Percentiles rank a stretch among this genome's conserved stretches.
Conservation (phyloP, 1,140 invertebrate species). For the Drosophila kikkawai region DNA sequence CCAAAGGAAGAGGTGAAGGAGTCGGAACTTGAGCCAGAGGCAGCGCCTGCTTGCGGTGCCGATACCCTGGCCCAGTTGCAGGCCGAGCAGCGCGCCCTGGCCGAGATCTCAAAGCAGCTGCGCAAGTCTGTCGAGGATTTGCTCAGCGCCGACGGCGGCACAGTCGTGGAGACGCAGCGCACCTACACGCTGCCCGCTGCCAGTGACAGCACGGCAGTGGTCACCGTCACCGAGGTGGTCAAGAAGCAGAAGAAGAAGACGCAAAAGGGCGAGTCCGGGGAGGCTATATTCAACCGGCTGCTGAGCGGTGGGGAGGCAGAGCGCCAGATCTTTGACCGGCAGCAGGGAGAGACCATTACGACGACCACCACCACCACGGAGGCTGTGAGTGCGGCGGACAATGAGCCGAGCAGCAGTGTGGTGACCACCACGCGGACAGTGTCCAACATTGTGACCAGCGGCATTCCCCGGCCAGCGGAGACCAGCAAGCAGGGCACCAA, state of each 20-base stretch:
- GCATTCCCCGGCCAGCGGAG: slow-evolving; percentile 65
- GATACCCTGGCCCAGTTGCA: slow-evolving; percentile 73
- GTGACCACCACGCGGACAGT: slow-evolving; percentile 78
- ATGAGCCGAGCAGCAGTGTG: slow-evolving; percentile 68
- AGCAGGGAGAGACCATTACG: slow-evolving; percentile 77
- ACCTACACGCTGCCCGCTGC: slow-evolving; percentile 53
- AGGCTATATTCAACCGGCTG: slow-evolving; percentile 74
- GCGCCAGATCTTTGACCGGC: slow-evolving; percentile 76
- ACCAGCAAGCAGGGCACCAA: slow-evolving; percentile 41
- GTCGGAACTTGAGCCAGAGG: not conserved
- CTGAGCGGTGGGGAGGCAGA: slow-evolving; percentile 61
- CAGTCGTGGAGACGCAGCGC: slow-evolving; percentile 61
- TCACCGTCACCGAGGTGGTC: slow-evolving; percentile 72
- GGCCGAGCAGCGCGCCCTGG: slow-evolving; percentile 78
- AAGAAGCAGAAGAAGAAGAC: slow-evolving; percentile 53
- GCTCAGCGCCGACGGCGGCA: slow-evolving; percentile 57
- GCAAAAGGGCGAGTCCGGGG: slow-evolving; percentile 56
- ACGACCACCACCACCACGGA: slow-evolving; percentile 80
- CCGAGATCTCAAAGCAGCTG: slow-evolving; percentile 83
- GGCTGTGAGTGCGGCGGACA: slow-evolving; percentile 40
- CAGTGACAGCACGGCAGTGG: slow-evolving; percentile 55
- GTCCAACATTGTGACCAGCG: slow-evolving; percentile 79
- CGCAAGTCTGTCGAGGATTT: slow-evolving; percentile 81
- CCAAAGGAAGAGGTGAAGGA: slow-evolving; percentile 9
- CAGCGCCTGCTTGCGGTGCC: slow-evolving; percentile 9